phyloP scores from a whole-genome alignment of 1,140 invertebrate genomes.

The Ceratitis capitata region DNA sequence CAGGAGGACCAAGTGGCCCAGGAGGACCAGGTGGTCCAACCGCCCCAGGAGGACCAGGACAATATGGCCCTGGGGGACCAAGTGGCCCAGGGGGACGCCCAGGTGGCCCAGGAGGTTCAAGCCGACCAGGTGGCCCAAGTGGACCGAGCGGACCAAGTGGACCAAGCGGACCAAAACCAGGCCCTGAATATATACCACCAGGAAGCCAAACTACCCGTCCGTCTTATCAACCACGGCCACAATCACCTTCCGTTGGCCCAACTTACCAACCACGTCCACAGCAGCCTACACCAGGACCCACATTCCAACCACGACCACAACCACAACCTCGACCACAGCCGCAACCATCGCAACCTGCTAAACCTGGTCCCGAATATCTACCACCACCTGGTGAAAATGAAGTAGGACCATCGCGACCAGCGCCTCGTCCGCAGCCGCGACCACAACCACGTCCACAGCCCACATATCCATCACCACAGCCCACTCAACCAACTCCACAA shows the following conservation, averaged over 20 bases:
- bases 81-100: slow-evolving; percentile 4
- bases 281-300: background rate
- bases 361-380: slow-evolving; percentile 40
- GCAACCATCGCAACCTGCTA: slow-evolving; percentile 38
- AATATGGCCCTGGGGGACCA: background rate
- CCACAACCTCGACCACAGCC: slow-evolving; percentile 40
- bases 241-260: background rate
- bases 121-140: background rate
- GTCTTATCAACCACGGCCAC: slow-evolving; percentile 19
- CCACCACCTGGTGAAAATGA: slow-evolving; percentile 44
- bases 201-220: background rate
- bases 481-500: background rate
- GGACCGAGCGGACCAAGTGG: background rate
- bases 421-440: background rate
- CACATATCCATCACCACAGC: background rate
- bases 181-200: slow-evolving; percentile 11
- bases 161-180: slow-evolving; percentile 40
- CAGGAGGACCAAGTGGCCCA: background rate
- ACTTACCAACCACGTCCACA: slow-evolving; percentile 23
- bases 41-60: background rate
- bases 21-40: background rate
- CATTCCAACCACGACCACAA: slow-evolving; percentile 36
- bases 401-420: background rate
- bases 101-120: slow-evolving; percentile 14
- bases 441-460: slow-evolving; percentile 40